Conservation (phyloP, 2,113 vertebrate species). For the Brienomyrus longianalis region DNA sequence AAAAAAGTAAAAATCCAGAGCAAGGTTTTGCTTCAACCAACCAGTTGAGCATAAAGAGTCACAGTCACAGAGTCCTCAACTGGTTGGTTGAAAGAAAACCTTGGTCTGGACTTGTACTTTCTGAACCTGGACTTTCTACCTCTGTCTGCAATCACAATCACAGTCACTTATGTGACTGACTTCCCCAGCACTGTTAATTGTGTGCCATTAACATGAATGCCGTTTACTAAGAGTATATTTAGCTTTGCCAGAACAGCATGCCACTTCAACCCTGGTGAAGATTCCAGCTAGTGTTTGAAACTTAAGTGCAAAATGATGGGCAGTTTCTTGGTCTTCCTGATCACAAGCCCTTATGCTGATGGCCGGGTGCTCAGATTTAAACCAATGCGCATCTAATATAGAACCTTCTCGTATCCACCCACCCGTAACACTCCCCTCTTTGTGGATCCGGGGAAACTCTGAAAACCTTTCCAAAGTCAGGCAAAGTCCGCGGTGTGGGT, state of each 20-base stretch:
- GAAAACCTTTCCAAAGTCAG: background rate
- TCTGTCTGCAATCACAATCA: background rate
- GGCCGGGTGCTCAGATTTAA: background rate
- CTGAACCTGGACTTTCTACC: background rate
- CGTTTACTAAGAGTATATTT: background rate
- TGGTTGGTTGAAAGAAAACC: background rate
- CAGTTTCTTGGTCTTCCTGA: background rate
- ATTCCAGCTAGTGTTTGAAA: background rate
- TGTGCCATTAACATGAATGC: background rate
- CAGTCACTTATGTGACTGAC: background rate
- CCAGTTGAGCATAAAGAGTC: too few species aligned
- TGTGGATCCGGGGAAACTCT: background rate
- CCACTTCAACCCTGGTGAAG: background rate
- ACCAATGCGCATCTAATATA: background rate
- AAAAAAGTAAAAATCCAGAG: background rate
- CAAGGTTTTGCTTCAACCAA: background rate
- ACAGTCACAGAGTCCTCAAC: background rate
- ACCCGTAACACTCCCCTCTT: background rate
- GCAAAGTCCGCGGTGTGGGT: background rate
- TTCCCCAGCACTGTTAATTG: background rate
- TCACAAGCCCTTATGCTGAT: too few species aligned
- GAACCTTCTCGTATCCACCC: background rate
- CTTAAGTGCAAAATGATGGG: background rate
- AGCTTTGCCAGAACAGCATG: background rate
- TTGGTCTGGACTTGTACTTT: background rate